Evolutionary conservation across 2,888 invertebrate genomes (phyloP), one percentile per base, ranked within the genome.

Genomic region (Thumatha senex): DNA sequence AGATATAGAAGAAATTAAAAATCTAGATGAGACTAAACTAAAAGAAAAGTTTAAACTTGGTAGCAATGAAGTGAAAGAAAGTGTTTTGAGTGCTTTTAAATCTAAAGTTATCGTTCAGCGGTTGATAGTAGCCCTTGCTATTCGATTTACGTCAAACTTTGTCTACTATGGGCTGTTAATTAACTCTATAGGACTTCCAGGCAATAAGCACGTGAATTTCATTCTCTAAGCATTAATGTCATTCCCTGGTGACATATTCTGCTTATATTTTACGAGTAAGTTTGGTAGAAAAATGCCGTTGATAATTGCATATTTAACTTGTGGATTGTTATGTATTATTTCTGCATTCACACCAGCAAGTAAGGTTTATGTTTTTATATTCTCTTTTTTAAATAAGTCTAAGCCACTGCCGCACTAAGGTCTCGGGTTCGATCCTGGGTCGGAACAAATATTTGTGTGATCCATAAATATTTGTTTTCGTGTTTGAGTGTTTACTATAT

Each of bases 101-200:
- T 88, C 86, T 0, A 80, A 61, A 65, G 78, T 76, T 45, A 82
- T 87, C 29, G 13, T 84, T 18, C 80, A 78, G 45, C 70, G 88
- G 15, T 42, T 85, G 1, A 7, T 80, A 0, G 81, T 86, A 0
- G 70, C 70, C 0, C 63, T 68, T 0, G 52, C 74, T 0, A 77
- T 76, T 39, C 70, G 85, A 42, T 86, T 87, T 48, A 81, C 85
- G 0, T 74, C 78, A 0, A 80, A 71, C 13, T 89, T 89, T 46
- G 82, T 88, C 11, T 89, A 88, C 57, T 87, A 84, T 44, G 88
- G 89, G 0, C 44, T 89, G 49, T 77, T 86, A 72, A 70, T 86
- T 14, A 85, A 87, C 54, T 85, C 87, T 0, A 88, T 89, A 0
- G 81, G 67, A 58, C 60, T 89, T n/a, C 87, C 89, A 0, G 89